Conservation (phyloP, 2,113 vertebrate genomes). For the Promerops cafer region DNA sequence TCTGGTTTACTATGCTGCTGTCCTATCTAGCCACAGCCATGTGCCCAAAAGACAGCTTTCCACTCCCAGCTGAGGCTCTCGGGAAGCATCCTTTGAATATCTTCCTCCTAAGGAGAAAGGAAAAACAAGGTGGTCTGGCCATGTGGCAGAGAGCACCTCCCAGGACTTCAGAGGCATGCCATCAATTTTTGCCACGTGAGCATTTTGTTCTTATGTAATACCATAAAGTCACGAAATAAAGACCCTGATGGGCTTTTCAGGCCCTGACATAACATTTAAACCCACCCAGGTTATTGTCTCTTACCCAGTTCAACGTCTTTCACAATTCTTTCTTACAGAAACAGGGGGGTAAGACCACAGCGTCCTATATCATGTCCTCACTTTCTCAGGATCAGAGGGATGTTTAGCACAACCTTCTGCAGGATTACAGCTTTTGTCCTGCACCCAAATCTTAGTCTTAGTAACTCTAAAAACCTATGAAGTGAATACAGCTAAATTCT, state of each 20-base stretch:
- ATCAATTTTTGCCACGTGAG: background rate
- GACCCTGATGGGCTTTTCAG: background rate
- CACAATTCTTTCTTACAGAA: background rate
- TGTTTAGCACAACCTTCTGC: background rate
- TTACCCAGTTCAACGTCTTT: background rate
- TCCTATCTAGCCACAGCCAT: background rate
- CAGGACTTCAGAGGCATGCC: background rate
- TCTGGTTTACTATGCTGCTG: slow-evolving; percentile 20
- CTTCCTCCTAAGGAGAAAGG: background rate
- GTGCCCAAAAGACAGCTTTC: background rate
- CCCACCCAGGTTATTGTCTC: background rate
- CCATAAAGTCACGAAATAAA: background rate
- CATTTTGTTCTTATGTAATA: background rate
- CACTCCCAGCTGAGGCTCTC: background rate
- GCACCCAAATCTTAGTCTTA: background rate
- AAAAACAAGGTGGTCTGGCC: background rate
- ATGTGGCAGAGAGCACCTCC: background rate
- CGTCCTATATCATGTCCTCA: background rate
- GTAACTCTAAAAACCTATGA: background rate
- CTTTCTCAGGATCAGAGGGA: background rate
- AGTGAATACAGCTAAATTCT: background rate
- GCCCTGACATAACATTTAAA: background rate
- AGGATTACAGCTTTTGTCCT: background rate
- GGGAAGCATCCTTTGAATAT: background rate
- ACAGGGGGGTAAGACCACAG: fast-evolving